Evolutionary conservation across 2,888 invertebrate species (phyloP), one percentile per base, ranked within the genome.

Genomic region (Epiblema foenella): DNA sequence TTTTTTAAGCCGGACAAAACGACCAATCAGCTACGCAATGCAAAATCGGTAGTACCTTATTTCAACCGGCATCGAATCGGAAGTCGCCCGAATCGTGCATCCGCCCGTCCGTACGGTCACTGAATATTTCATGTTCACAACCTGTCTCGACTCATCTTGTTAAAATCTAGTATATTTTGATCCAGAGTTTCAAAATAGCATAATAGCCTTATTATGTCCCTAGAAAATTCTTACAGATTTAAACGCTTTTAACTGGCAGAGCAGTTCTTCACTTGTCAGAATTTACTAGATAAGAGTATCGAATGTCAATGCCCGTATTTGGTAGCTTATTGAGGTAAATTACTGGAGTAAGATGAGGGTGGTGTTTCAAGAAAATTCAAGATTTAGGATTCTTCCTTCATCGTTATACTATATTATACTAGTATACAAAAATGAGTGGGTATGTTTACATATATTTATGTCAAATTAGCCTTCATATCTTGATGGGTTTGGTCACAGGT

Each of bases 111-210:
- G 49, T 33, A 74, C 71, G 73, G 29, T 9, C 20, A n/a, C 71
- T 76, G 76, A 76, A 77, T 77, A 77, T 75, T 76, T 76, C 68
- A 75, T 37, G 10, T 46, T 59, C 8, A 20, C 20, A 24, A 46
- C 10, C 24, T 15, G 5, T 8, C 8, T n/a, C 33, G 33, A n/a
- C 46, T n/a, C n/a, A n/a, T 8, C n/a, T 46, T 3, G 4, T n/a
- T 46, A 1, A n/a, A 12, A 12, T 7, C n/a, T 8, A 7, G n/a
- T 46, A 46, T 46, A 46, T 1, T 8, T 7, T n/a, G 46, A 46
- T 7, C 46, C 46, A 7, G 7, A 33, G 8, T 12, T 46, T 46
- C n/a, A 46, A 15, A 46, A 7, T n/a, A n/a, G 1, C n/a, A 29
- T 29, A n/a, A 29, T 24, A 29, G 56, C 24, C 56, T 8, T 54